A percentile compares a stretch with the other conserved stretches of the same genome.
phyloP scores from a whole-genome alignment of 2,888 invertebrate species.

The Nomada flava region DNA sequence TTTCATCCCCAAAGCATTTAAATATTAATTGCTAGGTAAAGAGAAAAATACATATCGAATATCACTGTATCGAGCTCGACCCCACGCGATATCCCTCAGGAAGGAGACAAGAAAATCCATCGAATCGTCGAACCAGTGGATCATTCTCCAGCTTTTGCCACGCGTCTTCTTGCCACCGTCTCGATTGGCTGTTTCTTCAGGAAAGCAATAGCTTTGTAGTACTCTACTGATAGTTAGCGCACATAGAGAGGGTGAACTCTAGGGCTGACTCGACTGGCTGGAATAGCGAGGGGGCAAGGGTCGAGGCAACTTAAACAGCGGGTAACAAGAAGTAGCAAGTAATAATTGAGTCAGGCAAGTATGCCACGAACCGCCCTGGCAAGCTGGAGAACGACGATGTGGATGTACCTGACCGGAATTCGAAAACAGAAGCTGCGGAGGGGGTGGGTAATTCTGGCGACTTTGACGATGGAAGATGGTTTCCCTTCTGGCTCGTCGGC shows the following conservation, averaged over 20 bases:
- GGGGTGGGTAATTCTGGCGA: constrained; percentile 54
- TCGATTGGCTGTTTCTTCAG: background rate
- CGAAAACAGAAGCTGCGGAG: constrained; percentile 69
- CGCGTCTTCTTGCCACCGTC: constrained; percentile 8
- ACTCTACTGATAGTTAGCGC: constrained; percentile 28
- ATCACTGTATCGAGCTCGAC: too few relatives aligned
- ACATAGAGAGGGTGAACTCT: constrained; percentile 3
- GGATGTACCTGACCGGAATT: constrained; percentile 76
- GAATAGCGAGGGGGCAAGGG: constrained; percentile 25
- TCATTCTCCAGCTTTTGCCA: background rate
- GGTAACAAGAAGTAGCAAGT: constrained; percentile 78
- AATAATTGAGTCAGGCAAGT: constrained; percentile 80
- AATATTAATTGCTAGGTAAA: too few relatives aligned
- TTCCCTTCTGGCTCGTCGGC: constrained; percentile 54
- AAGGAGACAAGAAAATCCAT: constrained; percentile 7
- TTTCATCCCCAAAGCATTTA: too few relatives aligned
- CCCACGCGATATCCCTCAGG: too few relatives aligned
- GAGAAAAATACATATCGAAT: too few relatives aligned
- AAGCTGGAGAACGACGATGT: constrained; percentile 57
- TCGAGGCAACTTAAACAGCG: constrained; percentile 77
- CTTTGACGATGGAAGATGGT: constrained; percentile 58
- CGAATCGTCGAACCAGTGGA: background rate
- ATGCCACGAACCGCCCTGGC: constrained; percentile 62
- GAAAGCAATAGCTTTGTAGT: constrained; percentile 18
- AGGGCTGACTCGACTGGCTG: constrained; percentile 31